Percentiles rank a stretch among this genome's conserved stretches.
These are phyloP conservation scores for Agonopterix arenella DNA, from an alignment of 2,888 invertebrate species.

Conservation along the genomic window DNA sequence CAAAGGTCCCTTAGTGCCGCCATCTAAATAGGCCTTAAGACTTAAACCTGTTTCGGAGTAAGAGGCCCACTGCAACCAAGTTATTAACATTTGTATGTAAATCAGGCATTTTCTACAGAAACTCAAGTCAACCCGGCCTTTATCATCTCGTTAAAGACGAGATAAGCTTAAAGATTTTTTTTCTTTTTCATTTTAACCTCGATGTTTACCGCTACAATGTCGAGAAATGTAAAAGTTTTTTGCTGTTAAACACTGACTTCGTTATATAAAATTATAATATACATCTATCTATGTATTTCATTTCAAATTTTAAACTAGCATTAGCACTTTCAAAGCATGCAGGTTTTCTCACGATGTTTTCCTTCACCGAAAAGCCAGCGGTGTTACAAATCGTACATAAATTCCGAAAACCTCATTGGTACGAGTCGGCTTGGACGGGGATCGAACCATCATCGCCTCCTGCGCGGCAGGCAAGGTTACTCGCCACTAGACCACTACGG, in stretches of 20 bases:
- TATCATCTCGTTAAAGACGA: constrained; percentile 52
- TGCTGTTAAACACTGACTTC: background rate
- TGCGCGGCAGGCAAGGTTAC: no score
- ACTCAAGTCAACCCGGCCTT: constrained; percentile 50
- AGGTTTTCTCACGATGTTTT: no score
- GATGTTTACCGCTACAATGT: constrained; percentile 4
- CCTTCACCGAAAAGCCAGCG: no score
- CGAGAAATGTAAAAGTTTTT: background rate
- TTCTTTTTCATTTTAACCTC: constrained; percentile 22
- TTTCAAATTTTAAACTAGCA: no score
- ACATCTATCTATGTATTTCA: background rate
- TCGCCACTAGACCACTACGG: no score
- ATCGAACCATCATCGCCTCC: no score
- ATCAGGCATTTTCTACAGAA: constrained; percentile 52
- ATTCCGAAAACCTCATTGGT: no score
- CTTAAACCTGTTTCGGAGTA: constrained; percentile 30
- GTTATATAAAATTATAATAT: background rate
- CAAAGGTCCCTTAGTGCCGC: background rate
- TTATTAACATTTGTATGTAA: constrained; percentile 71
- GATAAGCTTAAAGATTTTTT: constrained; percentile 49
- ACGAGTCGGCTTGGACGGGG: no score
- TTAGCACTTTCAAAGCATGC: no score
- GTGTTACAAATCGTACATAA: no score
- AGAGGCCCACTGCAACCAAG: constrained; percentile 40
- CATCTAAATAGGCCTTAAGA: constrained; percentile 13